phyloP scores from a whole-genome alignment of 2,888 invertebrate species.

The Agriotes lineatus region DNA sequence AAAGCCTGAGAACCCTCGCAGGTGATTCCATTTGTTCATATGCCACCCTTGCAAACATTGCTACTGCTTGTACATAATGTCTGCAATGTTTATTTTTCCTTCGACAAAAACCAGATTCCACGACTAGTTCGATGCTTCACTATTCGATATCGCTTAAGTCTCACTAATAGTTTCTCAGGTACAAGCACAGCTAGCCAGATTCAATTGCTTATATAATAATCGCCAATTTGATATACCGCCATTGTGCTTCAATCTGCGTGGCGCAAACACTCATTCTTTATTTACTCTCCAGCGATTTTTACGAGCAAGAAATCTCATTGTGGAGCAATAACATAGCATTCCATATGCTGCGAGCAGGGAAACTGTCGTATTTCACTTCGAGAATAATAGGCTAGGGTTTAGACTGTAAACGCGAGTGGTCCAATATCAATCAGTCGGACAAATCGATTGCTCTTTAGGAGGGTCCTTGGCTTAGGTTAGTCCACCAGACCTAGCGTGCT shows the following conservation, averaged over 20 bases:
- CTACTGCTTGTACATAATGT: too few relatives aligned
- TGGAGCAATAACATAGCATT: slow-evolving; percentile 47
- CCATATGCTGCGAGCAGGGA: slow-evolving; percentile 50
- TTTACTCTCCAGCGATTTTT: slow-evolving; percentile 32
- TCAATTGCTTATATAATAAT: too few relatives aligned
- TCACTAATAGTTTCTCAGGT: too few relatives aligned
- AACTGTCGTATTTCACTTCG: slow-evolving; percentile 51
- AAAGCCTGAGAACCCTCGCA: slow-evolving; percentile 26
- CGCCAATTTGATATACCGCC: slow-evolving; percentile 8
- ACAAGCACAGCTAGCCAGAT: too few relatives aligned
- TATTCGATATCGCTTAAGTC: too few relatives aligned
- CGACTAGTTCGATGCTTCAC: too few relatives aligned
- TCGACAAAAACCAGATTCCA: too few relatives aligned
- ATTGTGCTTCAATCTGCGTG: slow-evolving; percentile 3
- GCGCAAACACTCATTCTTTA: slow-evolving; percentile 18
- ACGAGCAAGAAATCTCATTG: slow-evolving; percentile 40
- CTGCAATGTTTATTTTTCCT: too few relatives aligned
- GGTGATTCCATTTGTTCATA: slow-evolving; percentile 13
- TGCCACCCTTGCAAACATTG: neutral
- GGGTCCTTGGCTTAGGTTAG: neutral
- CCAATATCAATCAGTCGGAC: slow-evolving; percentile 42
- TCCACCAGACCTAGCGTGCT: too few relatives aligned
- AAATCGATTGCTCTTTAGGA: slow-evolving; percentile 29
- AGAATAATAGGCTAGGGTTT: slow-evolving; percentile 47
- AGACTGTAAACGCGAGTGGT: slow-evolving; percentile 41